Percentiles rank a stretch among this genome's conserved stretches.
These are phyloP conservation scores for Pristionchus exspectatus DNA, from an alignment of 2,888 invertebrate genomes.

Conservation along the genomic window DNA sequence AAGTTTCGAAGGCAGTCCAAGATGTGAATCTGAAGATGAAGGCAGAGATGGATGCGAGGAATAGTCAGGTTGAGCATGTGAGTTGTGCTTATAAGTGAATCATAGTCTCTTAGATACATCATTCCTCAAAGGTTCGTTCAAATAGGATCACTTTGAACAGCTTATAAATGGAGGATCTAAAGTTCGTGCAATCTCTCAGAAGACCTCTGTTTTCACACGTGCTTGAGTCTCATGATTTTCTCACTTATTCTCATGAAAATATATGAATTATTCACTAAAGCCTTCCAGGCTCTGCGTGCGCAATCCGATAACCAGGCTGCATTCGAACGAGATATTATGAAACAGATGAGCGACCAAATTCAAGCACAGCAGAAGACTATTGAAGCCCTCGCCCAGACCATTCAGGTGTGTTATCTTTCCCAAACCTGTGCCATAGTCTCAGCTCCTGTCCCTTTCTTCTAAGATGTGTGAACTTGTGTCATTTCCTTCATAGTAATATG, in stretches of 20 bases:
- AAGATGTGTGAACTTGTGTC: too few relatives aligned
- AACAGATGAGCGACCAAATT: constrained; percentile 64
- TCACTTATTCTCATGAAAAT: too few relatives aligned
- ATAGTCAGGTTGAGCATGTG: constrained; percentile 63
- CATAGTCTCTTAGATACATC: neutral
- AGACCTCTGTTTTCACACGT: too few relatives aligned
- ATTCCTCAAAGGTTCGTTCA: neutral
- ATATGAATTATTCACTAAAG: too few relatives aligned
- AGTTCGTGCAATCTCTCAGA: too few relatives aligned
- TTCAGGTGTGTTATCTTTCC: constrained; percentile 56
- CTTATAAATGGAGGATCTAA: too few relatives aligned
- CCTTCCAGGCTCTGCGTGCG: constrained; percentile 66
- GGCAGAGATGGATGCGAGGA: constrained; percentile 68
- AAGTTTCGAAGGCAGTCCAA: constrained; percentile 58
- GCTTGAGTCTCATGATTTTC: too few relatives aligned
- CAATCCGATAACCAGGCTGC: constrained; percentile 67
- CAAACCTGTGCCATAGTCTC: neutral
- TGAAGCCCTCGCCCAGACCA: constrained; percentile 65
- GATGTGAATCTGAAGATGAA: constrained; percentile 69
- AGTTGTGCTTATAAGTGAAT: constrained; percentile 3
- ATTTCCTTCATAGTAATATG: too few relatives aligned
- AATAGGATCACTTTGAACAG: too few relatives aligned
- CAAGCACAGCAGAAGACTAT: constrained; percentile 63
- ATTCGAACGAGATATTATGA: constrained; percentile 68
- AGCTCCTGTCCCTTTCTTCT: neutral